These are phyloP conservation scores for Phorcus lineatus DNA, from an alignment of 2,888 invertebrate species.

Conservation along the genomic window DNA sequence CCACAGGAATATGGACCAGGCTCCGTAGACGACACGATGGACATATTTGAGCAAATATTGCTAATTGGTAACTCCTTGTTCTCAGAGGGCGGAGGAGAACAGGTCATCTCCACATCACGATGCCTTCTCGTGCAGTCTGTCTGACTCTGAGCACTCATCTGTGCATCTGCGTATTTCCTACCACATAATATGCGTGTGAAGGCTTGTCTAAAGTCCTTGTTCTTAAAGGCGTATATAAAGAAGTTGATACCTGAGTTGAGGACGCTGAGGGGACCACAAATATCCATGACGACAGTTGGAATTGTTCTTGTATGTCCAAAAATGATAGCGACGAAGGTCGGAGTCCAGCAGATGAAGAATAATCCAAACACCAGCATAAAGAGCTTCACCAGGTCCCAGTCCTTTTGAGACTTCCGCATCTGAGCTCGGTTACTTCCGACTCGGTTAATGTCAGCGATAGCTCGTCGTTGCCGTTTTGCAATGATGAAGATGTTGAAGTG, in stretches of 20 bases:
- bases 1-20: too few species aligned
- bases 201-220: neutral
- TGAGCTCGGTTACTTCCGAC: neutral
- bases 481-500: neutral
- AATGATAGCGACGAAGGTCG: neutral
- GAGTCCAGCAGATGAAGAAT: constrained; percentile 19
- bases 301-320: neutral
- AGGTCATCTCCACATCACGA: too few species aligned
- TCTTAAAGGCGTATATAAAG: constrained; percentile 1
- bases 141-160: neutral
- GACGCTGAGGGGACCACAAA: neutral
- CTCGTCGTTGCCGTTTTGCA: neutral
- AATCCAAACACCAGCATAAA: constrained; percentile 10
- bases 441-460: neutral
- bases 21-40: too few species aligned
- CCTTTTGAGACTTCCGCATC: neutral
- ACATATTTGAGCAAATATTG: too few species aligned
- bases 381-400: neutral
- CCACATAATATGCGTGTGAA: neutral
- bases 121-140: too few species aligned
- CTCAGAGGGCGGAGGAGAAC: too few species aligned
- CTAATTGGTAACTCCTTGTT: too few species aligned
- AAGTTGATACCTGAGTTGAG: constrained; percentile 19
- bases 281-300: neutral
- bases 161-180: neutral